A percentile compares a stretch with the other conserved stretches of the same genome.
Evolutionary conservation across 2,113 vertebrate species (phyloP).

Genomic region (Cromileptes altivelis): DNA sequence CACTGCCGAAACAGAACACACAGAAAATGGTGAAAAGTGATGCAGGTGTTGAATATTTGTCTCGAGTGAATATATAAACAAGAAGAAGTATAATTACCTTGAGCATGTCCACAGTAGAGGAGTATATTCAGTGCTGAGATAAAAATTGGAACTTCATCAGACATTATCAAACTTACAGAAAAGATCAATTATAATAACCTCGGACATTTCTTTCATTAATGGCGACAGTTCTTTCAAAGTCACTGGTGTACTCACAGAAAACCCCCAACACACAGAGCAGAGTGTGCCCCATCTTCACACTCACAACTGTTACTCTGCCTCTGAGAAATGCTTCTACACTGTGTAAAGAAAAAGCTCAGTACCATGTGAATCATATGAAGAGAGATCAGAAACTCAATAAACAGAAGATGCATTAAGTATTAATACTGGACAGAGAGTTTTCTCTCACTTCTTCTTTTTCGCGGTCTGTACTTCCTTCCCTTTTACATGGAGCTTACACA

Average conservation of each 20-base stretch:
- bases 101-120: conserved; percentile 3
- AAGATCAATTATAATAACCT: background rate
- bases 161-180: background rate
- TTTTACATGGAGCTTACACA: background rate
- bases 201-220: no score
- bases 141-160: conserved; percentile 7
- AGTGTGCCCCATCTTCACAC: conserved; percentile 11
- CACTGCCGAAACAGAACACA: background rate
- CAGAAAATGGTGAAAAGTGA: background rate
- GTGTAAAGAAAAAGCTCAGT: no score
- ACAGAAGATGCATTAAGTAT: no score
- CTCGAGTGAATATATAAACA: background rate
- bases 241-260: conserved; percentile 6
- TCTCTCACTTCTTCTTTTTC: background rate
- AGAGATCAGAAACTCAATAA: background rate
- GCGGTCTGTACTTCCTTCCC: background rate
- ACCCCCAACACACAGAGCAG: background rate
- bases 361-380: background rate
- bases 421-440: background rate
- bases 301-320: background rate
- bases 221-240: no score
- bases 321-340: background rate
- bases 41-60: background rate
- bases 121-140: background rate
- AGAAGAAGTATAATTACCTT: background rate